Percentiles rank a stretch among this genome's conserved stretches.
phyloP scores from a whole-genome alignment of 2,797 vertebrate genomes.

The Telmatherina bonti region DNA sequence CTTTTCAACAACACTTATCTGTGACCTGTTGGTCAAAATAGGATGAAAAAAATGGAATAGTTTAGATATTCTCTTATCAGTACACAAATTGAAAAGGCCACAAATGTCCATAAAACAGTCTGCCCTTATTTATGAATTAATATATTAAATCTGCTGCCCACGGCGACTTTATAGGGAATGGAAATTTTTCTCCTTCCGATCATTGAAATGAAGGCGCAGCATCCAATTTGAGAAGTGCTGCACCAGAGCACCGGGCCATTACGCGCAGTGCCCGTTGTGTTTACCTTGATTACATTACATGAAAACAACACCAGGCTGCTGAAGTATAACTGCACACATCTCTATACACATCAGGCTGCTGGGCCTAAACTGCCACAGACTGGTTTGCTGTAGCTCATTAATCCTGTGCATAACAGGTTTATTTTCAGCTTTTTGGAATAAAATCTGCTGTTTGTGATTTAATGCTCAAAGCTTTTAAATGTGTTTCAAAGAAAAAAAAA shows the following conservation, averaged over 20 bases:
- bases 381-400: neutral
- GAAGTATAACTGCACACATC: neutral
- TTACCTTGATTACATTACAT: constrained; percentile 32
- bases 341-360: neutral
- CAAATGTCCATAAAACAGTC: constrained; percentile 2
- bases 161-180: neutral
- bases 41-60: neutral
- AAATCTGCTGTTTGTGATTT: neutral
- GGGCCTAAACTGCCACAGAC: neutral
- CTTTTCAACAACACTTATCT: neutral
- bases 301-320: constrained; percentile 19
- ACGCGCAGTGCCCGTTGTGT: constrained; percentile 17
- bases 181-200: constrained; percentile 2
- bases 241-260: constrained; percentile 10
- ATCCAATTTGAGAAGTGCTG: constrained; percentile 32
- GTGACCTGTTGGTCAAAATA: neutral
- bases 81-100: too few species aligned
- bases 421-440: neutral
- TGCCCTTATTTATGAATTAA: constrained; percentile 1
- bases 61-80: neutral
- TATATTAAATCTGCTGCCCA: constrained; percentile 1
- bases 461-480: neutral
- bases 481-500: neutral
- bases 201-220: constrained; percentile 21
- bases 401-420: constrained; percentile 3